These are phyloP conservation scores for Brachyptera putata DNA, from an alignment of 2,888 invertebrate species.

Conservation along the genomic window DNA sequence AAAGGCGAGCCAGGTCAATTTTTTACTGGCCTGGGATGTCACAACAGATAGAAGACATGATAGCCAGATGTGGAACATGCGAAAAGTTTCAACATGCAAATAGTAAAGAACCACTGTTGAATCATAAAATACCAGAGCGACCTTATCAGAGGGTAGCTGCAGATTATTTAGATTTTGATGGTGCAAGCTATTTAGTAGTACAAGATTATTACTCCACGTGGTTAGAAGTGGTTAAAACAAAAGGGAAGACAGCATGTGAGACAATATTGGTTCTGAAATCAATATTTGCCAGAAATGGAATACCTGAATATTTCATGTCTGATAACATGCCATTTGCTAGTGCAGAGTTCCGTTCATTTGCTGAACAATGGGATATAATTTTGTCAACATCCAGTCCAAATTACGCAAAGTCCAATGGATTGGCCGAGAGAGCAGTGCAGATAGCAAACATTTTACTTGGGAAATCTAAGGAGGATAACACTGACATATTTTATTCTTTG, in stretches of 20 bases:
- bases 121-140: constrained; percentile 35
- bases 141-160: constrained; percentile 38
- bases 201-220: constrained; percentile 37
- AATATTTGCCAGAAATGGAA: no score
- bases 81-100: constrained; percentile 15
- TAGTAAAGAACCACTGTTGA: constrained; percentile 34
- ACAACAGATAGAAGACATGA: not conserved
- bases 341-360: constrained; percentile 33
- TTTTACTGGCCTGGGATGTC: constrained; percentile 20
- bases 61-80: constrained; percentile 10
- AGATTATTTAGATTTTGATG: constrained; percentile 37
- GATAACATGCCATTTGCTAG: constrained; percentile 36
- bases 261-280: no score
- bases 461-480: constrained; percentile 28
- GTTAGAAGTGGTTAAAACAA: constrained; percentile 32
- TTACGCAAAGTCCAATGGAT: constrained; percentile 35
- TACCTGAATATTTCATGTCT: constrained; percentile 31
- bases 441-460: constrained; percentile 33
- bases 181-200: constrained; percentile 35
- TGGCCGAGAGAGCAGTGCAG: constrained; percentile 34
- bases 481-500: constrained; percentile 2
- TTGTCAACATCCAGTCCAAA: constrained; percentile 32
- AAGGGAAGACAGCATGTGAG: constrained; percentile 3
- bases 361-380: constrained; percentile 33
- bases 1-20: not conserved